Evolutionary conservation across 2,113 vertebrate species (phyloP).

Genomic region (Chaenocephalus aceratus): DNA sequence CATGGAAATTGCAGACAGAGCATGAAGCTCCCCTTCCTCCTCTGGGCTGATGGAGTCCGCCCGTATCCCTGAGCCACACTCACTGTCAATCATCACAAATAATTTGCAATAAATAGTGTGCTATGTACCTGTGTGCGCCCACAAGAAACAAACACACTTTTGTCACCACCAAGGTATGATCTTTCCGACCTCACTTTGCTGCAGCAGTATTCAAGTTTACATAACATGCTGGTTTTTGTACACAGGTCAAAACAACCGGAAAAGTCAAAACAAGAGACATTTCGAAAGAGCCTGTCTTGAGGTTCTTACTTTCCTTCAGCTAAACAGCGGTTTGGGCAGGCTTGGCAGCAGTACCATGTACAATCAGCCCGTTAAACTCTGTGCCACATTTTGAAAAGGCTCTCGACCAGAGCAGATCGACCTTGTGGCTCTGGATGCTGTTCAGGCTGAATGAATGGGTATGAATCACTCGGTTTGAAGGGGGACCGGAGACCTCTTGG

Average conservation of each 20-base stretch:
- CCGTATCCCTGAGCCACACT: constrained; percentile 5
- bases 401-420: constrained; percentile 35
- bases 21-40: constrained; percentile 27
- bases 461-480: constrained; percentile 64
- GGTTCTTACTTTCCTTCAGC: constrained; percentile 31
- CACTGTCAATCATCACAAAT: constrained; percentile 9
- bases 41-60: constrained; percentile 6
- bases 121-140: not conserved
- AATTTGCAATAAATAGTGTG: not conserved
- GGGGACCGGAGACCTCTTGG: constrained; percentile 43
- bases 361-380: constrained; percentile 55
- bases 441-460: constrained; percentile 50
- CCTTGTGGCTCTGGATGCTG: constrained; percentile 63
- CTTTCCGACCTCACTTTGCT: not conserved
- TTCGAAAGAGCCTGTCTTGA: constrained; percentile 25
- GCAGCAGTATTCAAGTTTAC: constrained; percentile 27
- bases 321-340: constrained; percentile 39
- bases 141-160: not conserved
- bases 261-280: constrained; percentile 38
- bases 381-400: constrained; percentile 60
- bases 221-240: constrained; percentile 18
- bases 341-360: constrained; percentile 46
- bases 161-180: not conserved
- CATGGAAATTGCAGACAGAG: constrained; percentile 56
- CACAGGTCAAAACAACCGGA: constrained; percentile 12